Evolutionary conservation across 2,797 vertebrate genomes (phyloP).

Genomic region (Catostomus latipinnis): DNA sequence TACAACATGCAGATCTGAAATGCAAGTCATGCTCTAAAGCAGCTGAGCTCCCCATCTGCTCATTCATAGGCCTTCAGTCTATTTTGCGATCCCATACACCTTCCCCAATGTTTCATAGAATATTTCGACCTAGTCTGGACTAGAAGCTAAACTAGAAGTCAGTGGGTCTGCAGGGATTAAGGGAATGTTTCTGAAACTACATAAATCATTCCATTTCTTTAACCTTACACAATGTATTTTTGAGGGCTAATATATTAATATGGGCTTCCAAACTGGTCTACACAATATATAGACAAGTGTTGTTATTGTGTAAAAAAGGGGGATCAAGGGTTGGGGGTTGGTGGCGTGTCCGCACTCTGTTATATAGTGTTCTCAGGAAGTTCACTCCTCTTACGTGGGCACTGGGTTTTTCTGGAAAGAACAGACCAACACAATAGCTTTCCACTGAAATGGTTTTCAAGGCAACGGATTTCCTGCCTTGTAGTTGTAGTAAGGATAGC

Average conservation of each 20-base stretch:
- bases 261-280: constrained; percentile 4
- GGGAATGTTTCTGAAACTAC: too few species aligned
- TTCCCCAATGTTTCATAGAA: too few species aligned
- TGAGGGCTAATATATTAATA: not conserved
- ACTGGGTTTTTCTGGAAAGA: constrained; percentile 69
- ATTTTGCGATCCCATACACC: too few species aligned
- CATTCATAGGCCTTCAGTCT: too few species aligned
- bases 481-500: constrained; percentile 76
- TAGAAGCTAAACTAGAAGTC: too few species aligned
- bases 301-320: constrained; percentile 33
- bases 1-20: too few species aligned
- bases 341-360: constrained; percentile 35
- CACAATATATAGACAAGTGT: constrained; percentile 5
- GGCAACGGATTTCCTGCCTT: constrained; percentile 88
- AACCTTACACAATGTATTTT: not conserved
- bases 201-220: too few species aligned
- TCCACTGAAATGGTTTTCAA: constrained; percentile 78
- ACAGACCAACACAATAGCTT: constrained; percentile 73
- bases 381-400: constrained; percentile 58
- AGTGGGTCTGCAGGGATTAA: too few species aligned
- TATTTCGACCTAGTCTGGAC: too few species aligned
- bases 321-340: constrained; percentile 10
- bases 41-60: too few species aligned
- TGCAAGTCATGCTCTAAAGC: too few species aligned
- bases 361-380: constrained; percentile 54